Evolutionary conservation across 2,113 vertebrate genomes (phyloP).

Genomic region (Plecturocebus donacophilus): DNA sequence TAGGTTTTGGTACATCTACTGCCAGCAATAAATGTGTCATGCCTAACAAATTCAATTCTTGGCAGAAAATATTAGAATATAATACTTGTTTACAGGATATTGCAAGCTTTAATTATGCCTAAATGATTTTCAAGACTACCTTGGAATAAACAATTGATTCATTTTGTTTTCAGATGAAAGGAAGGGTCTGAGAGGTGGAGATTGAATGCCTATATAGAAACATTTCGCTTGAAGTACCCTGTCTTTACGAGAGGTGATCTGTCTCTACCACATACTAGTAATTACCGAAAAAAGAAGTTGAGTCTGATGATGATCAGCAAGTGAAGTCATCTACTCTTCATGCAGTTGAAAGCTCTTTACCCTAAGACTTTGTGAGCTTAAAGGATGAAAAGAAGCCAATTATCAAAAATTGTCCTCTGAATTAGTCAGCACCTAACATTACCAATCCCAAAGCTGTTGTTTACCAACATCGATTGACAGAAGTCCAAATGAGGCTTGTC

Average conservation of each 20-base stretch:
- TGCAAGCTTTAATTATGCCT: conserved; percentile 73
- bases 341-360: conserved; percentile 31
- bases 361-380: conserved; percentile 50
- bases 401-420: conserved; percentile 1
- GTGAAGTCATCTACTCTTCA: conserved; percentile 16
- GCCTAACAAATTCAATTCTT: conserved; percentile 73
- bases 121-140: conserved; percentile 74
- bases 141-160: conserved; percentile 65
- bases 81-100: conserved; percentile 78
- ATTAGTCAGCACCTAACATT: neutral
- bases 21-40: conserved; percentile 77
- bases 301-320: conserved; percentile 25
- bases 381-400: conserved; percentile 20
- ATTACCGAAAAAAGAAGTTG: conserved; percentile 39
- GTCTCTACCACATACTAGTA: conserved; percentile 29
- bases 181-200: neutral
- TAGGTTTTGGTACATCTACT: conserved; percentile 77
- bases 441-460: neutral
- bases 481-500: conserved; percentile 18
- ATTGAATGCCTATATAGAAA: neutral
- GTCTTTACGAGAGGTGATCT: conserved; percentile 36
- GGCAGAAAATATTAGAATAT: conserved; percentile 77
- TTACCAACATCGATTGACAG: neutral
- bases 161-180: conserved; percentile 56
- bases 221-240: conserved; percentile 40